Percentiles rank a stretch among this genome's conserved stretches.
Conservation (phyloP, 2,113 vertebrate genomes). For the Lepus timidus region DNA sequence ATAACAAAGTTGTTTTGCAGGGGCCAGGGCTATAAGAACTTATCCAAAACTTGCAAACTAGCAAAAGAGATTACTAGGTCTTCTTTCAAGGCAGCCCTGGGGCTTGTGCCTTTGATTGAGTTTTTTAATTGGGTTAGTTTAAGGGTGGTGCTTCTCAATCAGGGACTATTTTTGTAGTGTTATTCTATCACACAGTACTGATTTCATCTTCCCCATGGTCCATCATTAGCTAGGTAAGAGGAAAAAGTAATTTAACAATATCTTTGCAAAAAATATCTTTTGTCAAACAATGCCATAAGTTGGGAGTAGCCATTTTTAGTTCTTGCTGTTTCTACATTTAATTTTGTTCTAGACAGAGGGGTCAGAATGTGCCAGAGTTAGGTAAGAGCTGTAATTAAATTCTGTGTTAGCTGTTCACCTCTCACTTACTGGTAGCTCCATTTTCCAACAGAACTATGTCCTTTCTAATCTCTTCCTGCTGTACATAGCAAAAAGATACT, state of each 20-base stretch:
- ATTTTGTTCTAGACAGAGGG: background rate
- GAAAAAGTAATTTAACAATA: background rate
- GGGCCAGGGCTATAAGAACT: background rate
- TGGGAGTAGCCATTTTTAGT: background rate
- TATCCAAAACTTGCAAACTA: background rate
- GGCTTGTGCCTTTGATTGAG: background rate
- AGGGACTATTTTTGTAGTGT: background rate
- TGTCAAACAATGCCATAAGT: slow-evolving; percentile 8
- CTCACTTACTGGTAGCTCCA: background rate
- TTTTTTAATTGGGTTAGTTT: background rate
- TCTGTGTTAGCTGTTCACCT: background rate
- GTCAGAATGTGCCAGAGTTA: background rate
- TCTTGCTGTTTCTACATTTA: slow-evolving; percentile 9
- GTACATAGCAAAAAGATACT: background rate
- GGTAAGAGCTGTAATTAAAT: background rate
- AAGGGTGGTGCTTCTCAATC: background rate
- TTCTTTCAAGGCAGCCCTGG: background rate
- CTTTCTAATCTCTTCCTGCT: background rate
- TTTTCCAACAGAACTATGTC: background rate
- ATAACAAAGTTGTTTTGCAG: background rate
- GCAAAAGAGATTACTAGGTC: background rate
- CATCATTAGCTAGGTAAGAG: background rate
- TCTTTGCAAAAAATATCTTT: background rate
- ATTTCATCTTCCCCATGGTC: background rate
- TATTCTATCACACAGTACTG: background rate